A percentile compares a stretch with the other conserved stretches of the same genome.
Evolutionary conservation across 2,113 vertebrate species (phyloP).

Genomic region (Saguinus imperator): DNA sequence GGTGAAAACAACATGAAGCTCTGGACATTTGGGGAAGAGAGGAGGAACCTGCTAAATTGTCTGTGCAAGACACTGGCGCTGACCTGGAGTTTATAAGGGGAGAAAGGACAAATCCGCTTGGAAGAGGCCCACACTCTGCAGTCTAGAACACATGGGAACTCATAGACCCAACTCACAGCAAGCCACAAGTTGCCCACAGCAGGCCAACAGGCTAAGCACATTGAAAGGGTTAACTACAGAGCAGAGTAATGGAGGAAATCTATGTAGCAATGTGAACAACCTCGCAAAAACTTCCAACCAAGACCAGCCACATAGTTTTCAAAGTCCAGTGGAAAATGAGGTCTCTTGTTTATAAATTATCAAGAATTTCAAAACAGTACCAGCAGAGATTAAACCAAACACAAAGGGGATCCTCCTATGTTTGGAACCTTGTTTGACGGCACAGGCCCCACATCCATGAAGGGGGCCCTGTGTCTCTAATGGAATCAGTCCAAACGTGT

Average conservation of each 20-base stretch:
- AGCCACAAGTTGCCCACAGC: too few species aligned
- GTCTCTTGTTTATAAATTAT: not conserved
- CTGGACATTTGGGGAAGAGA: not conserved
- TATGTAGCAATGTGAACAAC: not conserved
- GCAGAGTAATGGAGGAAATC: not conserved
- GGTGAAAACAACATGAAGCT: not conserved
- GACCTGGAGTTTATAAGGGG: not conserved
- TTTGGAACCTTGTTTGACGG: not conserved
- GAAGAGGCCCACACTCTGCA: not conserved
- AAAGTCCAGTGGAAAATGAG: not conserved
- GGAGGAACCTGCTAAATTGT: not conserved
- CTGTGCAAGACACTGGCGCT: not conserved
- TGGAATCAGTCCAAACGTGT: not conserved
- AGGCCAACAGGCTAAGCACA: not conserved
- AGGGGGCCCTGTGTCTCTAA: not conserved
- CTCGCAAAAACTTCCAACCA: not conserved
- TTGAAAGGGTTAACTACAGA: not conserved
- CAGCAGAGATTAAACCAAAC: conserved; percentile 1
- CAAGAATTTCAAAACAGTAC: not conserved
- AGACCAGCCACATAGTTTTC: not conserved
- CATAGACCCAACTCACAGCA: not conserved
- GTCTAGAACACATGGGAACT: not conserved
- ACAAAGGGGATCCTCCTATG: not conserved
- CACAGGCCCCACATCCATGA: not conserved
- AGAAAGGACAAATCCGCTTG: not conserved